These are phyloP conservation scores for Pogonus chalceus DNA, from an alignment of 1,140 invertebrate species.

Conservation along the genomic window DNA sequence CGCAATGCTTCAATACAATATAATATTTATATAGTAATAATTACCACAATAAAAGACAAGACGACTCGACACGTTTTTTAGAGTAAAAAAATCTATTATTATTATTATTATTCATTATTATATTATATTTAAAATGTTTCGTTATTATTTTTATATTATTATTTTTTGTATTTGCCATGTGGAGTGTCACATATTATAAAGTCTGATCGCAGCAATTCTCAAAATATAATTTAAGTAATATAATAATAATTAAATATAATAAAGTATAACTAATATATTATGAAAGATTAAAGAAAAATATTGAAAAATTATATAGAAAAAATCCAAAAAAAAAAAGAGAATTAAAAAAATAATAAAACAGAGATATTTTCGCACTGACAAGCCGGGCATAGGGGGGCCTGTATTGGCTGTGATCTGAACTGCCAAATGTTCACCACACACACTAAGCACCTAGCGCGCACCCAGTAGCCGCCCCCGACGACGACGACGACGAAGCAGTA, in stretches of 20 bases:
- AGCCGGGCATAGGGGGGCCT: constrained; percentile 22
- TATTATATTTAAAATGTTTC: constrained; percentile 24
- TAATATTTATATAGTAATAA: background rate
- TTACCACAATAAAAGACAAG: constrained; percentile 8
- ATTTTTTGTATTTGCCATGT: constrained; percentile 32
- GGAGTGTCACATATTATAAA: constrained; percentile 31
- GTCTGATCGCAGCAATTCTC: constrained; percentile 37
- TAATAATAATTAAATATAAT: constrained; percentile 24
- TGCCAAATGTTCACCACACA: constrained; percentile 22
- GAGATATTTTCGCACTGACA: constrained; percentile 9
- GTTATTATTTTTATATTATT: constrained; percentile 33
- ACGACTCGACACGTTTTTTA: constrained; percentile 1
- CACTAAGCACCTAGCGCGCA: background rate
- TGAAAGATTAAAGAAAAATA: constrained; percentile 19
- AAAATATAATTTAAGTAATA: constrained; percentile 35
- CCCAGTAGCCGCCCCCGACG: background rate
- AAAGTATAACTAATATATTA: constrained; percentile 28
- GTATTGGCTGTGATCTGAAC: constrained; percentile 33
- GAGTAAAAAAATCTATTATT: constrained; percentile 3
- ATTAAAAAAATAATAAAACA: constrained; percentile 8
- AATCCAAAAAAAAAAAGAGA: constrained; percentile 24
- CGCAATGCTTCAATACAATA: background rate
- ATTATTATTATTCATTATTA: constrained; percentile 7
- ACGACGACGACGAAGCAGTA: too few relatives aligned
- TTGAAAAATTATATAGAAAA: constrained; percentile 17